Conservation (phyloP, 2,888 invertebrate genomes). For the Hypsopygia costalis region DNA sequence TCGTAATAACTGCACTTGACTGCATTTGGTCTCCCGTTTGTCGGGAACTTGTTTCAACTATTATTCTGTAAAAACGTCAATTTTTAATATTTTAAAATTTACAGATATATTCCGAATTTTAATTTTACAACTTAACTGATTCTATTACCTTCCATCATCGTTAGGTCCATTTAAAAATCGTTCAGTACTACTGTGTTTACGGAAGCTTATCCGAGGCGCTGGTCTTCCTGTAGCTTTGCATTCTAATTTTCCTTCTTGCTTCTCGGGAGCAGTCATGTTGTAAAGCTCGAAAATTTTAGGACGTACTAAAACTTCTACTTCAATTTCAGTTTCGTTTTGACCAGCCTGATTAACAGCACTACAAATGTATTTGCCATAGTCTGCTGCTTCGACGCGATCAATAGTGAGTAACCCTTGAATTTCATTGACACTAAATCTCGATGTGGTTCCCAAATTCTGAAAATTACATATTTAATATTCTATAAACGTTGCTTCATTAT, state of each 20-base stretch:
- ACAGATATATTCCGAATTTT: no score
- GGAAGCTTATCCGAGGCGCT: slow-evolving; percentile 88
- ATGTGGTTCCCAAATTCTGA: slow-evolving; percentile 84
- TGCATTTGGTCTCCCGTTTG: slow-evolving; percentile 71
- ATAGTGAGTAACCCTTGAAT: slow-evolving; percentile 87
- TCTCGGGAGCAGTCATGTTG: slow-evolving; percentile 85
- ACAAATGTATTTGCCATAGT: slow-evolving; percentile 90
- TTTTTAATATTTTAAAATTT: neutral
- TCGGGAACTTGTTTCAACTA: slow-evolving; percentile 77
- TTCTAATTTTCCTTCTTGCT: slow-evolving; percentile 82
- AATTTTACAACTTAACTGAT: no score
- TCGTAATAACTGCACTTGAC: slow-evolving; percentile 83
- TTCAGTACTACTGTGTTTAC: slow-evolving; percentile 84
- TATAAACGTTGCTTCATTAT: no score
- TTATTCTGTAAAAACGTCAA: slow-evolving; percentile 67
- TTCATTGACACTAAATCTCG: slow-evolving; percentile 84
- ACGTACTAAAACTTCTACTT: slow-evolving; percentile 86
- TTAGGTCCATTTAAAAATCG: slow-evolving; percentile 83
- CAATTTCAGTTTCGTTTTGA: slow-evolving; percentile 83
- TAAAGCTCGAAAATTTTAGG: slow-evolving; percentile 89
- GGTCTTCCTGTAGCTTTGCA: slow-evolving; percentile 92
- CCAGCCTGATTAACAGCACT: slow-evolving; percentile 90
- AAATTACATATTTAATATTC: slow-evolving; percentile 20
- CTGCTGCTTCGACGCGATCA: slow-evolving; percentile 86
- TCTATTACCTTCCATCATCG: slow-evolving; percentile 77